These are phyloP conservation scores for Yponomeuta sedellus DNA, from an alignment of 2,888 invertebrate species.

Conservation along the genomic window DNA sequence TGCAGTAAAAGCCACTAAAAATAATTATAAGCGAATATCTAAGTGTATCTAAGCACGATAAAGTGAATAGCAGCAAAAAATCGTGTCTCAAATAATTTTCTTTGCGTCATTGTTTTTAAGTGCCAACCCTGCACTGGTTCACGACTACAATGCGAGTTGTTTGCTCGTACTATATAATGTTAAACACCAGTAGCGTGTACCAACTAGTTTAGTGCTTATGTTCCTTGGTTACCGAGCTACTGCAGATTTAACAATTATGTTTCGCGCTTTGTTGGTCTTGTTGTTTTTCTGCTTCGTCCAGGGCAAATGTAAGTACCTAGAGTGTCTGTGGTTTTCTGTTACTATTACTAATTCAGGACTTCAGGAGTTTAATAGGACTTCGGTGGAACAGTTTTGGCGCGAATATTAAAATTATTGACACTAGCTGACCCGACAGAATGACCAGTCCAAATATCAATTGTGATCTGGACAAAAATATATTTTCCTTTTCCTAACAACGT, in stretches of 20 bases:
- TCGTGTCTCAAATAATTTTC: background rate
- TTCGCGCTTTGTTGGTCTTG: conserved; percentile 37
- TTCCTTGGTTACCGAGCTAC: conserved; percentile 20
- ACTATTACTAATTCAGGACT: too few relatives aligned
- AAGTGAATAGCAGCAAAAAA: too few relatives aligned
- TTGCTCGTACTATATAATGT: conserved; percentile 7
- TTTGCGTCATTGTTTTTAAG: background rate
- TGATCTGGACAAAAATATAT: too few relatives aligned
- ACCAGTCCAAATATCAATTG: too few relatives aligned
- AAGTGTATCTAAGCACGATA: too few relatives aligned
- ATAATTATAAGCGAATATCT: too few relatives aligned
- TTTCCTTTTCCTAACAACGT: too few relatives aligned
- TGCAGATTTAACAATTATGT: conserved; percentile 35
- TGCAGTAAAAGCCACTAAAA: too few relatives aligned
- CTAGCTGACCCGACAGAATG: too few relatives aligned
- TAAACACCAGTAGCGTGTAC: background rate
- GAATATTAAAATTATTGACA: too few relatives aligned
- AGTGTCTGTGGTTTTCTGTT: background rate
- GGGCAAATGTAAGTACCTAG: conserved; percentile 35
- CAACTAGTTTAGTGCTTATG: conserved; percentile 25
- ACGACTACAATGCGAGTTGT: background rate
- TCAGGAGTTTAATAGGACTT: too few relatives aligned
- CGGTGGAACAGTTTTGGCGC: too few relatives aligned
- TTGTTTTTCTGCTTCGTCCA: conserved; percentile 29
- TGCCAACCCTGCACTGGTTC: conserved; percentile 2